These are phyloP conservation scores for Stigmatopora nigra DNA, from an alignment of 2,113 vertebrate species.

Conservation along the genomic window DNA sequence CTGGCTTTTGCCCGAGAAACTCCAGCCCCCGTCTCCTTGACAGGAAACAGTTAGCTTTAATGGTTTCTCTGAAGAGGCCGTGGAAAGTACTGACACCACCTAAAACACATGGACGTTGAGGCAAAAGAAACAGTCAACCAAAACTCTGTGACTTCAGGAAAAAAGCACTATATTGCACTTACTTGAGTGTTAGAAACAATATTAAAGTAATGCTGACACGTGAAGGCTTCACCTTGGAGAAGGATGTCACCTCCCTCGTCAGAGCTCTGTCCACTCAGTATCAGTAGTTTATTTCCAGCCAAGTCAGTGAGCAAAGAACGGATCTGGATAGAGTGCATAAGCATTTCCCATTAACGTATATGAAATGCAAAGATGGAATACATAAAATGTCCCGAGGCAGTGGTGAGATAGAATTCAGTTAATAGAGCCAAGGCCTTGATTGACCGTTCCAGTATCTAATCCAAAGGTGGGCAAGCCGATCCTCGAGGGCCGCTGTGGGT, in stretches of 20 bases:
- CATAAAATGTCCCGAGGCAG: background rate
- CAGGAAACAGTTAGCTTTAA: conserved; percentile 84
- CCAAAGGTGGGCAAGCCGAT: no score
- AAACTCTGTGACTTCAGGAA: background rate
- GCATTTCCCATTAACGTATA: background rate
- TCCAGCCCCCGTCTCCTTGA: conserved; percentile 86
- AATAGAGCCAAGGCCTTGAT: no score
- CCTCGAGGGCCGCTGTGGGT: no score
- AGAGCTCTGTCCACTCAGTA: conserved; percentile 85
- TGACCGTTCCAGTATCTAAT: no score
- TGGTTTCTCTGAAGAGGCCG: conserved; percentile 67
- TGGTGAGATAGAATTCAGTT: no score
- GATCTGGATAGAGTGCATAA: conserved; percentile 65
- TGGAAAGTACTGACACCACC: conserved; percentile 80
- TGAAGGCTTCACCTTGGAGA: conserved; percentile 81
- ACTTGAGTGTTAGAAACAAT: conserved; percentile 81
- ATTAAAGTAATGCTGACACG: conserved; percentile 78
- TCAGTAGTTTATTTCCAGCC: conserved; percentile 80
- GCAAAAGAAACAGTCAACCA: background rate
- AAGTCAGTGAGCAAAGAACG: conserved; percentile 77
- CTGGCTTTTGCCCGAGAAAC: conserved; percentile 78
- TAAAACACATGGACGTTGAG: conserved; percentile 52
- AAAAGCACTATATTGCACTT: conserved; percentile 31
- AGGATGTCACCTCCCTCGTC: conserved; percentile 83
- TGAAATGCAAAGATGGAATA: background rate